Conservation (phyloP, 2,888 invertebrate species). For the Limnephilus lunatus region DNA sequence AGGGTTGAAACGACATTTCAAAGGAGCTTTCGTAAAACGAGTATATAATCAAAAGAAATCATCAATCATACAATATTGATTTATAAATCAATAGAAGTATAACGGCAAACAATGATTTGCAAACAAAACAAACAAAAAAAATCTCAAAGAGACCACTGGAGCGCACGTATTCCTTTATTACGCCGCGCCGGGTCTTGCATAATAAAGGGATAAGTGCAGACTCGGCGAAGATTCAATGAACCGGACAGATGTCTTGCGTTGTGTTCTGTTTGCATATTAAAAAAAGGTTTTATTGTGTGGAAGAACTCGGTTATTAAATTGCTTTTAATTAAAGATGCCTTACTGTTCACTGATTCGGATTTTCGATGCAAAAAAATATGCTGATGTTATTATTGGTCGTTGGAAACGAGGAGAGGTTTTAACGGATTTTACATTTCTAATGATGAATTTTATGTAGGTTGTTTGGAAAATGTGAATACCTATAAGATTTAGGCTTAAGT, state of each 20-base stretch:
- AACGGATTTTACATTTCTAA: not conserved
- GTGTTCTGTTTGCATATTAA: conserved; percentile 25
- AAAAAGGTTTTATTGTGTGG: conserved; percentile 38
- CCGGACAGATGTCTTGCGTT: conserved; percentile 6
- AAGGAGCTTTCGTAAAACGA: not conserved
- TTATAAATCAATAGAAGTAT: not conserved
- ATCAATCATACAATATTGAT: conserved; percentile 4
- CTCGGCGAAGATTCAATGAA: conserved; percentile 14
- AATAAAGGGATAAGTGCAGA: too few species aligned
- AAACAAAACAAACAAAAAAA: conserved; percentile 25
- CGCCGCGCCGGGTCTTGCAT: not conserved
- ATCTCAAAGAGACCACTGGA: conserved; percentile 39
- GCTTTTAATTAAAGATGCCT: conserved; percentile 35
- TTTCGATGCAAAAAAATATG: not conserved
- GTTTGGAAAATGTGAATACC: too few species aligned
- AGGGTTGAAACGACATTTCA: not conserved
- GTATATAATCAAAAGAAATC: not conserved
- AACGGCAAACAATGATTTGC: not conserved
- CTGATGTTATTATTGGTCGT: not conserved
- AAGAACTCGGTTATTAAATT: conserved; percentile 21
- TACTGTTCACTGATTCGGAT: conserved; percentile 21
- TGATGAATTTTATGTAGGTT: too few species aligned
- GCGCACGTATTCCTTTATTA: conserved; percentile 13
- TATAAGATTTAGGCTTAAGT: too few species aligned
- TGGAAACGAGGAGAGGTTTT: not conserved